A percentile compares a stretch with the other conserved stretches of the same genome.
These are phyloP conservation scores for Etheostoma spectabile DNA, from an alignment of 2,113 vertebrate genomes.

Conservation along the genomic window DNA sequence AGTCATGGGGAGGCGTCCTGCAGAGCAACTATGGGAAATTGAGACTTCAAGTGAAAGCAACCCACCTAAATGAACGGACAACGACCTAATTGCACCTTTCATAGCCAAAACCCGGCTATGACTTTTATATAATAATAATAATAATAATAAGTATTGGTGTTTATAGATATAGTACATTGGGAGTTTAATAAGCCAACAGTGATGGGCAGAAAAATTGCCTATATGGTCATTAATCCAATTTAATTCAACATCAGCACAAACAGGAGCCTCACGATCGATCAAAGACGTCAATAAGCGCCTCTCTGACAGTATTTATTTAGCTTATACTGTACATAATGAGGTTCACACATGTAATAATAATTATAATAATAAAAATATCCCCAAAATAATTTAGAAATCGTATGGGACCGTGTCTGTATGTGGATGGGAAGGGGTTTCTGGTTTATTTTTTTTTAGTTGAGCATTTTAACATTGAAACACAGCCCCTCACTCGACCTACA, in stretches of 20 bases:
- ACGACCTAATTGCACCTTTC: not conserved
- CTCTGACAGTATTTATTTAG: not conserved
- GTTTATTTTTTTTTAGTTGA: not conserved
- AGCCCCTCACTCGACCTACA: not conserved
- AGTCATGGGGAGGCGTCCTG: constrained; percentile 56
- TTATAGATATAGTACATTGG: not conserved
- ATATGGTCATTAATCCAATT: not conserved
- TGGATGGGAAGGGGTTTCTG: not conserved
- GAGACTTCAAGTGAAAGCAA: not conserved
- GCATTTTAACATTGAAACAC: not conserved
- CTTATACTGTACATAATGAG: not conserved
- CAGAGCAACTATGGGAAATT: not conserved
- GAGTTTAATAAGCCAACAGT: not conserved
- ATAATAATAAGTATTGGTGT: not conserved
- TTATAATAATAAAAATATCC: not conserved
- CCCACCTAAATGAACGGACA: not conserved
- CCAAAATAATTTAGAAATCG: not conserved
- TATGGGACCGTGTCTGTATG: not conserved
- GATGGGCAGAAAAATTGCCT: not conserved
- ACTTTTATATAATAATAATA: not conserved
- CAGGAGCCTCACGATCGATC: not conserved
- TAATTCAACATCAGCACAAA: not conserved
- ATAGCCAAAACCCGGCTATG: not conserved
- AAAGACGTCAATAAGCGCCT: not conserved
- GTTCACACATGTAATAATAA: not conserved